Evolutionary conservation across 2,113 vertebrate genomes (phyloP).

Genomic region (Murina feae): DNA sequence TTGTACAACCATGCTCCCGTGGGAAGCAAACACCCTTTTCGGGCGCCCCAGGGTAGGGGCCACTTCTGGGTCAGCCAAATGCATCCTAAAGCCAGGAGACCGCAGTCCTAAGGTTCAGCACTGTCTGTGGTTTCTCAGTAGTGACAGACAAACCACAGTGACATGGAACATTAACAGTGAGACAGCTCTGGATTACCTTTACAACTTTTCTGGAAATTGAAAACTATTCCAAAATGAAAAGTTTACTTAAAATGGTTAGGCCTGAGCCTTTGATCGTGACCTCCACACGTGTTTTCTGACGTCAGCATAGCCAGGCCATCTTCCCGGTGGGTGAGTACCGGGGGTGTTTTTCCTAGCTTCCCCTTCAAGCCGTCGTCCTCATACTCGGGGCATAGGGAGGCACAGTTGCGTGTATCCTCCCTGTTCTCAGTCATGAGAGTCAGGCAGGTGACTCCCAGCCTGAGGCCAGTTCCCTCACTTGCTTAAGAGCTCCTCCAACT

Average conservation of each 20-base stretch:
- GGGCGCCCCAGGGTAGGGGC: not conserved
- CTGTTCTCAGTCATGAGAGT: not conserved
- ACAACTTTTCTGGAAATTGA: not conserved
- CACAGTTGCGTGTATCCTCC: fast-evolving
- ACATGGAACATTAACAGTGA: not conserved
- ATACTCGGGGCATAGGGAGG: fast-evolving
- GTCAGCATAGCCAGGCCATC: not conserved
- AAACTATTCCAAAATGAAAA: not conserved
- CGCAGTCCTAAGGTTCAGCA: fast-evolving
- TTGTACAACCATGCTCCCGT: fast-evolving
- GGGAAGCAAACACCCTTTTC: not conserved
- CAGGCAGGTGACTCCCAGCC: too few relatives aligned
- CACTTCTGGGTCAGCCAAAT: not conserved
- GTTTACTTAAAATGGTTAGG: not conserved
- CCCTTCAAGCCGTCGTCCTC: not conserved
- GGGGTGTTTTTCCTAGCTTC: not conserved
- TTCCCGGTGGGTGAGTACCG: not conserved
- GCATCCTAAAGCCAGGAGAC: not conserved
- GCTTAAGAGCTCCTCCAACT: not conserved
- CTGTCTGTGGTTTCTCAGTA: too few relatives aligned
- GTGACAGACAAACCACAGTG: not conserved
- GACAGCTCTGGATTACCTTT: not conserved
- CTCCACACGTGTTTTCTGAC: not conserved
- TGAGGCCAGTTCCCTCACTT: not conserved
- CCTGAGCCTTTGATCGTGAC: not conserved